phyloP scores from a whole-genome alignment of 64 coral and sea anemone genomes.

The Montipora cactus region DNA sequence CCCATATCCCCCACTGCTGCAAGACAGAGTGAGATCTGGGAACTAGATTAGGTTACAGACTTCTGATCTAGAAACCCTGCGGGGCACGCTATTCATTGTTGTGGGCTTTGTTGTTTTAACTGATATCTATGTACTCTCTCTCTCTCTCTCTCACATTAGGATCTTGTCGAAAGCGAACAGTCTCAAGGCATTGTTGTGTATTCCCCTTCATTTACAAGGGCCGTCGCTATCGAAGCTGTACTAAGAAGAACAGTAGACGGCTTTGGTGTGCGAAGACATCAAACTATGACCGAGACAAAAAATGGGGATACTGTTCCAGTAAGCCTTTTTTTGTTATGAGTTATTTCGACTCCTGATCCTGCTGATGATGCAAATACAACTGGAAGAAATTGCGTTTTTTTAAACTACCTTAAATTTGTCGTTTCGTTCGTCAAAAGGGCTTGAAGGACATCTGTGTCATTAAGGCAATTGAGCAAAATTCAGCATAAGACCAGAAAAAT shows the following conservation, averaged over 20 bases:
- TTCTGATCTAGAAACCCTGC: too few species aligned
- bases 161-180: conserved; percentile 17
- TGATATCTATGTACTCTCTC: neutral
- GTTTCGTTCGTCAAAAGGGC: too few species aligned
- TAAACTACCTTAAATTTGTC: too few species aligned
- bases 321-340: neutral
- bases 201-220: conserved; percentile 76
- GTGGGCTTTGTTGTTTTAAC: neutral
- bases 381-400: too few species aligned
- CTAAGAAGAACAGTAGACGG: neutral
- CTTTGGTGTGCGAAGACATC: conserved; percentile 74
- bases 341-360: too few species aligned
- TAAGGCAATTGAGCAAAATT: too few species aligned
- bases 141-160: neutral
- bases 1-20: neutral
- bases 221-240: conserved; percentile 52
- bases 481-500: too few species aligned
- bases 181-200: conserved; percentile 28
- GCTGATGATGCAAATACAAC: too few species aligned
- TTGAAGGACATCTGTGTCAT: too few species aligned
- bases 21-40: neutral
- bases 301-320: conserved; percentile 53
- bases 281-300: conserved; percentile 65
- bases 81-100: neutral
- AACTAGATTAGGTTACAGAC: too few species aligned